Base-by-base conservation (phyloP, 2,797 vertebrate genomes). In the Rhabdophis nuchalis region DNA sequence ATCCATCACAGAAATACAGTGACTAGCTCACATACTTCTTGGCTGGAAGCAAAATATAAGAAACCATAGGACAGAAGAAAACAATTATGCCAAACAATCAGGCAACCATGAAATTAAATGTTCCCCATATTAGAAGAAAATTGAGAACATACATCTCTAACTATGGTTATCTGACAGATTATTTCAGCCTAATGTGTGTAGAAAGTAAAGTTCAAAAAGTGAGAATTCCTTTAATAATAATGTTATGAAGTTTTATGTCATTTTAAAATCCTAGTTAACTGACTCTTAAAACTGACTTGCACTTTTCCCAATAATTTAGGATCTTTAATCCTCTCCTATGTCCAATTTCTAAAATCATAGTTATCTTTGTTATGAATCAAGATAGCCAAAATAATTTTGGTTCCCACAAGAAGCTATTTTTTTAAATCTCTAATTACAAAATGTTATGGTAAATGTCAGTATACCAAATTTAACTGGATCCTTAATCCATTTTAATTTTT, bases 11-110 rank as follows among this genome's bases (percentile, higher is more conserved):
- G n/a, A 68, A 90, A 68, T 16, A 41, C 57, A 92, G 58, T 32
- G 29, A 18, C 95, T 96, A 95, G 94, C 95, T 96, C 95, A 95
- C 93, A 90, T 96, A 95, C 91, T 95, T 95, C 93, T 93, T 96
- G 93, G 93, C 95, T 94, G 93, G 91, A 94, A 93, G 96, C 93
- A 95, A 95, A 95, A 94, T 95, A 95, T 95, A 93, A 95, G 92
- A 95, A 95, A 29, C 58, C 90, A 61, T 90, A 93, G 91, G 92
- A 89, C 92, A 90, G 77, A 94, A 68, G 6, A 36, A 32, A 46
- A n/a, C 6, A 46, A 46, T 68, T 41, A 53, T 64, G 58, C 50
- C 53, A 82, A 56, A 87, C 18, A 50, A 77, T 11, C 61, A 92
- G 29, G 41, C 57, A n/a, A 14, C 29, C 56, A 18, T 77, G 57